Evolutionary conservation across 1,140 invertebrate genomes (phyloP).

Genomic region (Drosophila pruinosa): DNA sequence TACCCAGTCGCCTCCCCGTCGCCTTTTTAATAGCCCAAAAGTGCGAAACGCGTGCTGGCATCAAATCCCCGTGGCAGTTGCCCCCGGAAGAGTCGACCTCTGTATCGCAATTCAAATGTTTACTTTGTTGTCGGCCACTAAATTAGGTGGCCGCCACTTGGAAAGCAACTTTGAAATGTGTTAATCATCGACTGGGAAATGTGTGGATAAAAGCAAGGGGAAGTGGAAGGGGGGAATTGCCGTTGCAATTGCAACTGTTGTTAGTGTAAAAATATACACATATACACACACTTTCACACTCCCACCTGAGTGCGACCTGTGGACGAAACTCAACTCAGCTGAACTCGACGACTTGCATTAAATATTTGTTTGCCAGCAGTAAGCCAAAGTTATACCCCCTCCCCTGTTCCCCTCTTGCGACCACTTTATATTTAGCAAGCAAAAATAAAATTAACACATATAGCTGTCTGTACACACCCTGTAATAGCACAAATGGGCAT

Average conservation of each 20-base stretch:
- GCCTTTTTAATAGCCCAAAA: constrained; percentile 33
- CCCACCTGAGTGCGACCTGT: constrained; percentile 32
- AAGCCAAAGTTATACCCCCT: constrained; percentile 51
- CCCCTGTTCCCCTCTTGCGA: neutral
- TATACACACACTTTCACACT: constrained; percentile 9
- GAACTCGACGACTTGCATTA: constrained; percentile 49
- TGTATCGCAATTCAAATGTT: constrained; percentile 59
- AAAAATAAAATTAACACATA: constrained; percentile 64
- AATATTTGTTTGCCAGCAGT: constrained; percentile 72
- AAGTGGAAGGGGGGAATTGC: neutral
- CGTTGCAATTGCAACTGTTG: constrained; percentile 19
- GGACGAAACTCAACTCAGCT: constrained; percentile 32
- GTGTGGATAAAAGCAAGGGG: neutral
- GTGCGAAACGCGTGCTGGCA: constrained; percentile 43
- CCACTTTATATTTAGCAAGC: neutral
- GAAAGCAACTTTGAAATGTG: constrained; percentile 54
- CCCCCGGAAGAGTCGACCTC: neutral
- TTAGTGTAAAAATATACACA: constrained; percentile 12
- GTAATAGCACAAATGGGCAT: neutral
- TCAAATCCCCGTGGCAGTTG: neutral
- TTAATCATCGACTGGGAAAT: constrained; percentile 63
- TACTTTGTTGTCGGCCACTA: constrained; percentile 65
- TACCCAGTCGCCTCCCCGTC: neutral
- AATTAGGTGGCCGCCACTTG: constrained; percentile 42
- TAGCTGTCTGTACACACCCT: constrained; percentile 40